Percentiles rank a stretch among this genome's conserved stretches.
Conservation (phyloP, 2,113 vertebrate genomes). For the Raphicerus campestris region DNA sequence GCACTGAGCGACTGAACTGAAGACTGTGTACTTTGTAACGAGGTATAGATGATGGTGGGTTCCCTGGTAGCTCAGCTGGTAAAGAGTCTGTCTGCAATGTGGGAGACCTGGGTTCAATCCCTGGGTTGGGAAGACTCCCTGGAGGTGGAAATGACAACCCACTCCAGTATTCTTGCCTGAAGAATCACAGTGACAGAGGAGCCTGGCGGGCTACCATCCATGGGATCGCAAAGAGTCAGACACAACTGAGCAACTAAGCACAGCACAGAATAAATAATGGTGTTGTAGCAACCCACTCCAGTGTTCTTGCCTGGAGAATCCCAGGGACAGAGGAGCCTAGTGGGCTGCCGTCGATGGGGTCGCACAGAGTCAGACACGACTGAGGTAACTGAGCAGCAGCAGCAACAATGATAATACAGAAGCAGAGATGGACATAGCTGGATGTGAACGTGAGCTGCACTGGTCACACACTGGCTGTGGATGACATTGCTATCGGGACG, state of each 20-base stretch:
- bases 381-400: background rate
- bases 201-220: too few relatives aligned
- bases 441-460: accelerated
- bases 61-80: background rate
- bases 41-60: background rate
- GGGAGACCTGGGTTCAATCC: background rate
- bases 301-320: too few relatives aligned
- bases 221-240: too few relatives aligned
- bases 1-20: too few relatives aligned
- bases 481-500: background rate
- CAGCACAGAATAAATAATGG: too few relatives aligned
- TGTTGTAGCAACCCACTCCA: too few relatives aligned
- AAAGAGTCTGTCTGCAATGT: background rate
- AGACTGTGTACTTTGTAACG: too few relatives aligned
- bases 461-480: accelerated
- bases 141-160: background rate
- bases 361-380: background rate
- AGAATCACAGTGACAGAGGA: too few relatives aligned
- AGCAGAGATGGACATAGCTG: background rate
- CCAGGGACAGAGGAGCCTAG: too few relatives aligned
- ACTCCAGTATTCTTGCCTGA: background rate
- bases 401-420: background rate
- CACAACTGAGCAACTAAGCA: too few relatives aligned
- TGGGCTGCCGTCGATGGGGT: background rate
- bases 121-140: background rate